phyloP scores from a whole-genome alignment of 2,113 vertebrate species.

The Corythornis madagascariensis region DNA sequence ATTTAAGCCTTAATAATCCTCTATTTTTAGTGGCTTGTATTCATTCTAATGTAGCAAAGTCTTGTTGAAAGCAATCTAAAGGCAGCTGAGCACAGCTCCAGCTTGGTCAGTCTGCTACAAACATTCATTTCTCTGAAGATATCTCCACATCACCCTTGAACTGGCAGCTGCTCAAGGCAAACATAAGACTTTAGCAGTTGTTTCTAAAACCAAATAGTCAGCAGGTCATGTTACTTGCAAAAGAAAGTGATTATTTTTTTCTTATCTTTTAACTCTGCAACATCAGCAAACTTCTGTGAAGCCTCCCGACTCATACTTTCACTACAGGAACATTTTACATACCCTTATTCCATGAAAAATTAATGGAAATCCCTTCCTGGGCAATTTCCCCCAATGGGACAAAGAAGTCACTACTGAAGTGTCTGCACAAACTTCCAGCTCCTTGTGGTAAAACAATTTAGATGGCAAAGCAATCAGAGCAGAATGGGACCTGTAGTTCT shows the following conservation, averaged over 20 bases:
- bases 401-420: slow-evolving; percentile 78
- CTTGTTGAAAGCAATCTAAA: background rate
- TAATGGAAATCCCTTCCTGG: slow-evolving; percentile 89
- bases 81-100: background rate
- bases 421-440: slow-evolving; percentile 84
- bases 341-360: slow-evolving; percentile 93
- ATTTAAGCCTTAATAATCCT: background rate
- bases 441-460: slow-evolving; percentile 88
- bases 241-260: background rate
- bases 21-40: background rate
- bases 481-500: slow-evolving; percentile 93
- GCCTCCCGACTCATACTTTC: background rate
- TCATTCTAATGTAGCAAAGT: background rate
- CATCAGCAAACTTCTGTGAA: background rate
- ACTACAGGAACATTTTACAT: slow-evolving; percentile 7
- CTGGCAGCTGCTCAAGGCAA: background rate
- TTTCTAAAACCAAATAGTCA: background rate
- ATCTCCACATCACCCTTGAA: background rate
- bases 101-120: background rate
- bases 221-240: background rate
- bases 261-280: background rate
- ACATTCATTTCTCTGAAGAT: background rate
- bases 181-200: background rate
- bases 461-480: slow-evolving; percentile 86
- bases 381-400: slow-evolving; percentile 85